Conservation (phyloP, 2,797 vertebrate species). For the Amphiprion clarkii region DNA sequence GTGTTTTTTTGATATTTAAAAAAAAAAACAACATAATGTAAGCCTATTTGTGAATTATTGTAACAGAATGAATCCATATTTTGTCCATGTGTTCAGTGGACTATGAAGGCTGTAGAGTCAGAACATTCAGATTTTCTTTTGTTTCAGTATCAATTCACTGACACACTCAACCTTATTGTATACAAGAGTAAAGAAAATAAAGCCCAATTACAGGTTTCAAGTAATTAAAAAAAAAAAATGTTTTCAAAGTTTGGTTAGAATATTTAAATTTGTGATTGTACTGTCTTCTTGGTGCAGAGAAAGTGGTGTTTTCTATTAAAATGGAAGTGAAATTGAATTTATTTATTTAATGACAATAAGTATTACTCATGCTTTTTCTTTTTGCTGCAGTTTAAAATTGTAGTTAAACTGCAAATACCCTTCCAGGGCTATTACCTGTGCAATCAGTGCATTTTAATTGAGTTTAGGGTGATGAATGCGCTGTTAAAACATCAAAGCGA, state of each 20-base stretch:
- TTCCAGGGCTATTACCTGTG: not conserved
- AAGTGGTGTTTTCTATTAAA: not conserved
- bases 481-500: conserved; percentile 5
- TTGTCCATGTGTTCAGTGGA: conserved; percentile 48
- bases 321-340: not conserved
- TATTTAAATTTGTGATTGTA: conserved; percentile 10
- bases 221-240: not conserved
- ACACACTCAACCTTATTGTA: conserved; percentile 15
- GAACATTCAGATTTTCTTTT: conserved; percentile 22
- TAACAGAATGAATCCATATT: conserved; percentile 55
- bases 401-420: not conserved
- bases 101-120: conserved; percentile 32
- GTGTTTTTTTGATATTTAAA: conserved; percentile 82
- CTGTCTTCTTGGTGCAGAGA: not conserved
- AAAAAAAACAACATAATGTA: conserved; percentile 56
- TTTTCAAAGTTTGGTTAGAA: not conserved
- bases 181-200: not conserved
- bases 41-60: conserved; percentile 67
- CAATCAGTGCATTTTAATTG: not conserved
- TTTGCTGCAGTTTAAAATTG: not conserved
- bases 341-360: too few relatives aligned
- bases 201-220: conserved; percentile 38
- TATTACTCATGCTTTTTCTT: not conserved
- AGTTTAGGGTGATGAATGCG: not conserved
- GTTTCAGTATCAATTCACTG: conserved; percentile 44